Base-by-base conservation (phyloP, 2,888 invertebrate genomes). In the Leptinotarsa peninsularis region DNA sequence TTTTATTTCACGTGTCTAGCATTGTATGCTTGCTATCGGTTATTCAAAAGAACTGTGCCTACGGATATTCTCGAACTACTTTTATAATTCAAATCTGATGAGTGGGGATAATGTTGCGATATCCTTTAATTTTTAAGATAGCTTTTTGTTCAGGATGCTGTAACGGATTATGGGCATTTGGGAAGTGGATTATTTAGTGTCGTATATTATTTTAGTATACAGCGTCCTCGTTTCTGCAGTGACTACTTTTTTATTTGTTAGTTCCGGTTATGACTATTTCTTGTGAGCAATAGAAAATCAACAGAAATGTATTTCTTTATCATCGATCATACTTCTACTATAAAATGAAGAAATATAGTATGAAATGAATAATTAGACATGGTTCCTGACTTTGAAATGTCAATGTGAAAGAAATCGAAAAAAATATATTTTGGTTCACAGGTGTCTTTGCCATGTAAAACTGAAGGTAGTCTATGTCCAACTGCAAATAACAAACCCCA, bases 11-110 rank as follows among this genome's bases (percentile, higher is more conserved):
- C 54, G 69, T 68, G 7, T 33, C 54, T 52, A 33, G n/a, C 50
- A 7, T 23, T 18, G 4, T 68, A 27, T 3, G 23, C 23, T 49
- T 18, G 14, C 17, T 49, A 23, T 18, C 54, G 56, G 43, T 69
- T 56, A 10, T 56, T 14, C 27, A 69, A 43, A 21, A 49, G 27
- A 27, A 69, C 69, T 69, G 43, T 54, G 49, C 27, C 21, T 49
- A 71, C 75, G 72, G 75, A 69, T 72, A 76, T 70, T 56, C 43
- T 17, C 21, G 50, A 76, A 76, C 73, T 73, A 76, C 76, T 76
- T 76, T 76, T 76, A 76, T 76, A 76, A 70, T 70, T 70, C 58
- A 18, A 15, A 33, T 27, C 18, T 18, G 58, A 15, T 56, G 21
- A 7, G 58, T 33, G 21, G 70, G 70, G 70, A 49, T 17, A 54